Evolutionary conservation across 2,888 invertebrate genomes (phyloP).

Genomic region (Leucozona laternaria): DNA sequence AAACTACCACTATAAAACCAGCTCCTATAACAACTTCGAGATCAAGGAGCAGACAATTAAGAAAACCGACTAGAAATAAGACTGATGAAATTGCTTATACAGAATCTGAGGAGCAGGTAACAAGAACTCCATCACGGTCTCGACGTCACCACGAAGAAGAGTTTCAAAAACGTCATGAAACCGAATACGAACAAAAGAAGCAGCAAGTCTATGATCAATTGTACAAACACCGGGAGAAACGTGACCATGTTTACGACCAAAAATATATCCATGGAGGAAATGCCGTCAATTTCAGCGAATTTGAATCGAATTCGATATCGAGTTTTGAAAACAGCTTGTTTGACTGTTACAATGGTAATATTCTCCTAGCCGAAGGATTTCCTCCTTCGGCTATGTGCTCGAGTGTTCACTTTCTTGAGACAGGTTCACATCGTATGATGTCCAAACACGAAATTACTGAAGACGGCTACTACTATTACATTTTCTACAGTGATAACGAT

Average conservation of each 20-base stretch:
- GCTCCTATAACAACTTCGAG: conserved; percentile 33
- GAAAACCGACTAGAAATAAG: conserved; percentile 61
- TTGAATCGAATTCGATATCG: conserved; percentile 89
- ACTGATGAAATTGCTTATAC: conserved; percentile 45
- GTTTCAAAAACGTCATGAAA: conserved; percentile 31
- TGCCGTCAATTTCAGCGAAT: conserved; percentile 85
- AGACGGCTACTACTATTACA: conserved; percentile 94
- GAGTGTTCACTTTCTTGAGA: conserved; percentile 88
- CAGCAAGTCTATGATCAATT: conserved; percentile 81
- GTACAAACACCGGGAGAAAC: conserved; percentile 79
- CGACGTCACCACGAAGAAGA: conserved; percentile 46
- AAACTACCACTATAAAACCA: conserved; percentile 18
- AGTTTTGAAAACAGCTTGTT: conserved; percentile 92
- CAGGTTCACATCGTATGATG: conserved; percentile 87
- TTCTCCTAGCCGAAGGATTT: conserved; percentile 89
- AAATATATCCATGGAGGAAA: conserved; percentile 92
- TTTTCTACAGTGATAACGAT: conserved; percentile 95
- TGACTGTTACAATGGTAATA: conserved; percentile 90
- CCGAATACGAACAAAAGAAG: conserved; percentile 55
- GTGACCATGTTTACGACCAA: conserved; percentile 87
- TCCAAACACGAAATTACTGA: conserved; percentile 89
- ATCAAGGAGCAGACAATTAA: conserved; percentile 79
- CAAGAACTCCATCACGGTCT: conserved; percentile 21
- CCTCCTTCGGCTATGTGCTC: conserved; percentile 88
- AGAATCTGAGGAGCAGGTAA: conserved; percentile 1